Conservation (phyloP, 2,888 invertebrate genomes). For the Anorthoa munda region DNA sequence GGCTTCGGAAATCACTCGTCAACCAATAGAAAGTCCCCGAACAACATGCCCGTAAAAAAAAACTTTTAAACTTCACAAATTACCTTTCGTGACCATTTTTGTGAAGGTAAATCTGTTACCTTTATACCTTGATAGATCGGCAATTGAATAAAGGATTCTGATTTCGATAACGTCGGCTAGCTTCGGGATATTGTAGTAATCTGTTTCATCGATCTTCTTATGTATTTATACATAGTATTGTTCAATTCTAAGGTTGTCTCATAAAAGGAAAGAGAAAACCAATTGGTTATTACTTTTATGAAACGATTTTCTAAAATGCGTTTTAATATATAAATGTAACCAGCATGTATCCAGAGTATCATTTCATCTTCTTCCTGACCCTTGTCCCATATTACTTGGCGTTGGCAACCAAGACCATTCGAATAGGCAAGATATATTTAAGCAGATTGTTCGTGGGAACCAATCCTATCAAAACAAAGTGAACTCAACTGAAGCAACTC, state of each 20-base stretch:
- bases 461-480: constrained; percentile 18
- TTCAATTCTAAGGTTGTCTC: constrained; percentile 17
- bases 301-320: no score
- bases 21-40: constrained; percentile 3
- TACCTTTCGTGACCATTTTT: constrained; percentile 29
- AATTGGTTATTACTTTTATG: no score
- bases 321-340: no score
- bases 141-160: constrained; percentile 63
- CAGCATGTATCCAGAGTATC: no score
- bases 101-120: constrained; percentile 40
- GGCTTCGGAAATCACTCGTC: constrained; percentile 26
- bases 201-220: constrained; percentile 19
- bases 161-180: constrained; percentile 32
- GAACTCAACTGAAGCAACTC: neutral
- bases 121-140: constrained; percentile 49
- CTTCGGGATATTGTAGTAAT: constrained; percentile 31
- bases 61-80: constrained; percentile 28
- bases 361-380: neutral
- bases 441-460: neutral
- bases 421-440: neutral
- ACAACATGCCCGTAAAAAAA: neutral
- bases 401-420: neutral
- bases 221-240: constrained; percentile 12
- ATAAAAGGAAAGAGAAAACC: neutral
- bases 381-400: neutral